phyloP scores from a whole-genome alignment of 2,888 invertebrate genomes.

The Clostera curtula region DNA sequence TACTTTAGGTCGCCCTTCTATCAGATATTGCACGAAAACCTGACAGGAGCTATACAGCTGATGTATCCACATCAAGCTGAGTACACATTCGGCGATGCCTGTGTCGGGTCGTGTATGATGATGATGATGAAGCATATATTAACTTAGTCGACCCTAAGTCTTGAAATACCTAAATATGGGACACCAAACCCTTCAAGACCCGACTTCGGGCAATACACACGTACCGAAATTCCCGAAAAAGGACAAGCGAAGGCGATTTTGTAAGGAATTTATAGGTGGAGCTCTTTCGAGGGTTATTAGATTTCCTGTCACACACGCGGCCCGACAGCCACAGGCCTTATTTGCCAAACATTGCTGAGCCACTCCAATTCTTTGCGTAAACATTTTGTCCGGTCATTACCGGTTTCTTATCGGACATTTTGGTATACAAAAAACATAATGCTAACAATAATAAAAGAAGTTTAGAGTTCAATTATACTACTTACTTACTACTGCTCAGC shows the following conservation, averaged over 20 bases:
- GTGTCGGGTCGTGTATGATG: too few relatives aligned
- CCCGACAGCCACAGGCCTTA: constrained; percentile 45
- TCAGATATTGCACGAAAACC: too few relatives aligned
- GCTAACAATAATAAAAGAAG: constrained; percentile 22
- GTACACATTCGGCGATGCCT: too few relatives aligned
- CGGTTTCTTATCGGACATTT: constrained; percentile 41
- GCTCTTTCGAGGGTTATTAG: constrained; percentile 60
- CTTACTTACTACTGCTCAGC: too few relatives aligned
- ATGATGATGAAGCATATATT: too few relatives aligned
- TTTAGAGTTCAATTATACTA: too few relatives aligned
- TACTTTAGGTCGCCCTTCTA: too few relatives aligned
- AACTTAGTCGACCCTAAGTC: too few relatives aligned
- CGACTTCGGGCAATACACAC: constrained; percentile 17
- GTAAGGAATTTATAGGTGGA: constrained; percentile 51
- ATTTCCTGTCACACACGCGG: constrained; percentile 63
- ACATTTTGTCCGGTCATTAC: constrained; percentile 57
- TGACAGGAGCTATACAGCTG: too few relatives aligned
- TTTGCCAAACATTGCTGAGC: constrained; percentile 59
- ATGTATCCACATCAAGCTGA: too few relatives aligned
- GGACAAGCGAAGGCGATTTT: constrained; percentile 38
- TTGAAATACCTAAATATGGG: too few relatives aligned
- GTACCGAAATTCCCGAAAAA: constrained; percentile 31
- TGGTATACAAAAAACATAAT: too few relatives aligned
- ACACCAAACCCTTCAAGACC: constrained; percentile 15
- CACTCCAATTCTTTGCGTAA: constrained; percentile 58